These are phyloP conservation scores for Ophioninae sp. DNA, from an alignment of 2,888 invertebrate species.

Conservation along the genomic window DNA sequence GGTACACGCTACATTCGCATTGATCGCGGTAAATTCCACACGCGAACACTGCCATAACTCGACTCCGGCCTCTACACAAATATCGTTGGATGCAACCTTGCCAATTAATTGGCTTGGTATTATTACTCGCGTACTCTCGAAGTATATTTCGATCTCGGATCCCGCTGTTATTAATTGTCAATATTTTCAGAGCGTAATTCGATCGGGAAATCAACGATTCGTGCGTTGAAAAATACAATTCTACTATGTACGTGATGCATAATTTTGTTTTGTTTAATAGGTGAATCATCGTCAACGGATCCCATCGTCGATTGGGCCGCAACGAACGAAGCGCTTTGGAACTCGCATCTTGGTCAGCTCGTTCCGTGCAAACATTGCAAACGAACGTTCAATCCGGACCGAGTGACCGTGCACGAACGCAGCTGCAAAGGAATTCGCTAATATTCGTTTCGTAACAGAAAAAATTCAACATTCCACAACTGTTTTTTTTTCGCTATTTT, in stretches of 20 bases:
- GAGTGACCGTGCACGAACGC: constrained; percentile 83
- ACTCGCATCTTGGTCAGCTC: constrained; percentile 82
- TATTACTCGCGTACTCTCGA: no score
- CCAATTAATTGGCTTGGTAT: no score
- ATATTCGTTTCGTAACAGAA: neutral
- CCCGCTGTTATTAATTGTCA: no score
- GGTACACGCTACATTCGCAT: constrained; percentile 41
- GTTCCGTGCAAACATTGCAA: constrained; percentile 84
- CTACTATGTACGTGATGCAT: neutral
- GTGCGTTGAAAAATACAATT: neutral
- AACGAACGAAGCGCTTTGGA: constrained; percentile 82
- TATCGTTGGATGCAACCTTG: neutral
- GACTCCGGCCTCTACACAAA: constrained; percentile 3
- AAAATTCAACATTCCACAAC: constrained; percentile 10
- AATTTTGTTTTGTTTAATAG: constrained; percentile 63
- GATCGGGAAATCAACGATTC: neutral
- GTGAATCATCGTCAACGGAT: constrained; percentile 65
- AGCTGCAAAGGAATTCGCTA: constrained; percentile 81
- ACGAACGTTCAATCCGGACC: constrained; percentile 85
- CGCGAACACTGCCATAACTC: constrained; percentile 23
- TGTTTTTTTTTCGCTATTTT: constrained; percentile 6
- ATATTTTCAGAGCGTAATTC: neutral
- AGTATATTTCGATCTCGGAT: no score
- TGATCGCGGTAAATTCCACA: constrained; percentile 46
- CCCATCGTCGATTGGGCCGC: constrained; percentile 72